Evolutionary conservation across 2,113 vertebrate species (phyloP).

Genomic region (Raphicerus campestris): DNA sequence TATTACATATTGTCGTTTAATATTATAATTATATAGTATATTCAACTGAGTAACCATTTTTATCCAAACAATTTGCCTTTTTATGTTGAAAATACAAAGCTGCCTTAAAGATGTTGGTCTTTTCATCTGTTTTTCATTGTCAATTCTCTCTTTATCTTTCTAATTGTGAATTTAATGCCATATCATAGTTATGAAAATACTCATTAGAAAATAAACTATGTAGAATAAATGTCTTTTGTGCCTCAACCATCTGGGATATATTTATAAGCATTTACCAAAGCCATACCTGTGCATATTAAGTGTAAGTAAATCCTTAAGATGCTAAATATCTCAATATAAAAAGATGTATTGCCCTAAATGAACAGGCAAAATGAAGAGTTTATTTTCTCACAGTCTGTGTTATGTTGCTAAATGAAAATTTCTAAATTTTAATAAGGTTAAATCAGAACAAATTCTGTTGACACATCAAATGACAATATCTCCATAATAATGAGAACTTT

Average conservation of each 20-base stretch:
- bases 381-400: neutral
- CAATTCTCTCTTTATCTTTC: neutral
- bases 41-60: neutral
- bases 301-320: neutral
- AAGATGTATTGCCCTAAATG: neutral
- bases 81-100: neutral
- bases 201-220: neutral
- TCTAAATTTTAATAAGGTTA: neutral
- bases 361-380: neutral
- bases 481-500: neutral
- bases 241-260: neutral
- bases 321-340: neutral
- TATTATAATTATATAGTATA: neutral
- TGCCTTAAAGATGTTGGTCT: neutral
- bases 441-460: neutral
- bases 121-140: neutral
- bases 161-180: neutral
- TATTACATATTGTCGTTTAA: neutral
- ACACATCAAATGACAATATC: neutral
- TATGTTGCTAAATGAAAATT: neutral
- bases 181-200: neutral
- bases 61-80: neutral
- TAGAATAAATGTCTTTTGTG: constrained; percentile 20
- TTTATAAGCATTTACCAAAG: neutral
- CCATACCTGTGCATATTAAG: neutral